phyloP scores from a whole-genome alignment of 2,888 invertebrate species.

The Geophilus truncorum region DNA sequence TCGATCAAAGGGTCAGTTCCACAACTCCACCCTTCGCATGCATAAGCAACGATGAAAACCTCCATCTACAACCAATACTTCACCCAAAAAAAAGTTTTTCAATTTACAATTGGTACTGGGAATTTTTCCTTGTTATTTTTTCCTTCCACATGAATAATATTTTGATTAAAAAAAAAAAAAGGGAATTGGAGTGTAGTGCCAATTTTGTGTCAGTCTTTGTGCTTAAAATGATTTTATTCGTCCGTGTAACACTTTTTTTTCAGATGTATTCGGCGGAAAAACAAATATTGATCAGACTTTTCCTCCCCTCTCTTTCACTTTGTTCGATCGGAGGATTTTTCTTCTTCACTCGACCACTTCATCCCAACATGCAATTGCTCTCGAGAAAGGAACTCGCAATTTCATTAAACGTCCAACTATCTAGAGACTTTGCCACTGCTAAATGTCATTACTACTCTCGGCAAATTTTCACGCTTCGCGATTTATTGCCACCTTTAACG shows the following conservation, averaged over 20 bases:
- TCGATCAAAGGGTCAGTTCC: constrained; percentile 23
- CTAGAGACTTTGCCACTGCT: constrained; percentile 20
- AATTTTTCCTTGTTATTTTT: background rate
- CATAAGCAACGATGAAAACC: background rate
- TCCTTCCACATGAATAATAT: background rate
- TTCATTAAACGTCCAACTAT: constrained; percentile 25
- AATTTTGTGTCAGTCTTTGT: background rate
- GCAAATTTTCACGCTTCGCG: constrained; percentile 9
- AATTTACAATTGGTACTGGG: background rate
- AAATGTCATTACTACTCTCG: constrained; percentile 21
- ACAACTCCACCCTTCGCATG: constrained; percentile 1
- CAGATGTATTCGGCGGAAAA: background rate
- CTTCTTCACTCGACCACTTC: constrained; percentile 21
- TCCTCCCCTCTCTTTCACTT: background rate
- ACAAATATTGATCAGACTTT: constrained; percentile 12
- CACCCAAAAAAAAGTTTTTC: background rate
- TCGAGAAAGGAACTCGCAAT: constrained; percentile 27
- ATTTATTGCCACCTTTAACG: constrained; percentile 2
- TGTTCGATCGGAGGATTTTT: constrained; percentile 5
- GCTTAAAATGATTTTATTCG: constrained; percentile 7
- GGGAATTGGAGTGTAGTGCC: background rate
- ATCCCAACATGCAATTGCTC: constrained; percentile 25
- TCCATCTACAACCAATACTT: background rate
- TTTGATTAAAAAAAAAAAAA: background rate
- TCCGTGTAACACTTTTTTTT: constrained; percentile 2